A percentile compares a stretch with the other conserved stretches of the same genome.
These are phyloP conservation scores for Hybognathus amarus DNA, from an alignment of 2,797 vertebrate species.

Conservation along the genomic window DNA sequence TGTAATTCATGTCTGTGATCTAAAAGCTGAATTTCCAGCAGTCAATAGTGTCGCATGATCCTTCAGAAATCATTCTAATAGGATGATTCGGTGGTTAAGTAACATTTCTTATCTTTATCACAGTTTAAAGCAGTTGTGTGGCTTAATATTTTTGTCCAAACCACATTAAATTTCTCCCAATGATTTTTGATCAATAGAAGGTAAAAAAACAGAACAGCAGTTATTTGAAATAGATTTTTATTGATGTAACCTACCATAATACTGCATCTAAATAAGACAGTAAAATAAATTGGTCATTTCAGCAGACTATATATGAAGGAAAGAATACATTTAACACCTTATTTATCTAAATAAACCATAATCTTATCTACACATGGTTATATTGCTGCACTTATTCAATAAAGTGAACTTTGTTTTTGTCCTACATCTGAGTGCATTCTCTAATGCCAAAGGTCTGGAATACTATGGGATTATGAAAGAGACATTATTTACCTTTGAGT, in stretches of 20 bases:
- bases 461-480: slow-evolving; percentile 25
- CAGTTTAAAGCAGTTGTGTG: not conserved
- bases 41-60: not conserved
- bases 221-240: not conserved
- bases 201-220: not conserved
- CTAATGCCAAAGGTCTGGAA: slow-evolving; percentile 11
- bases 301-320: not conserved
- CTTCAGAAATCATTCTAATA: not conserved
- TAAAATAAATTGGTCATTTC: not conserved
- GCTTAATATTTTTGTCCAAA: not conserved
- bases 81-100: not conserved
- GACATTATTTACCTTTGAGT: slow-evolving; percentile 38
- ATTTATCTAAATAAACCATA: not conserved
- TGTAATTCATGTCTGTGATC: not conserved
- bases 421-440: not conserved
- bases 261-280: not conserved
- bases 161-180: too few species aligned
- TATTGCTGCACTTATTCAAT: not conserved
- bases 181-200: not conserved
- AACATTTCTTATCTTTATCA: not conserved
- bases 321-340: not conserved
- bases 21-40: not conserved
- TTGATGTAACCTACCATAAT: not conserved
- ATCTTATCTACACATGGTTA: not conserved
- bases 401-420: not conserved